A percentile compares a stretch with the other conserved stretches of the same genome.
Conservation (phyloP, 2,888 invertebrate species). For the Drosophila fungiperda region DNA sequence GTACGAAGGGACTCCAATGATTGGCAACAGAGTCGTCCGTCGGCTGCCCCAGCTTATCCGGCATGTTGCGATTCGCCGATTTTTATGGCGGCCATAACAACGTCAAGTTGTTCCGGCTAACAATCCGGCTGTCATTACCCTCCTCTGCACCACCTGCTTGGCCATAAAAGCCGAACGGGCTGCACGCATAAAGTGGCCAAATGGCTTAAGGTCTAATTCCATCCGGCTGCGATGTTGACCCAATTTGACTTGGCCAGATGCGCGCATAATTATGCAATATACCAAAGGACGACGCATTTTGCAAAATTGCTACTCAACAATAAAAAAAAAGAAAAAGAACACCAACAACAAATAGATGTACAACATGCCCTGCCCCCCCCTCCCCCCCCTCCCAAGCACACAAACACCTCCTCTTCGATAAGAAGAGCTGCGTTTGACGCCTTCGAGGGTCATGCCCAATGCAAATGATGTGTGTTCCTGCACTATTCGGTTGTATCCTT, state of each 20-base stretch:
- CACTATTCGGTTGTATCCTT: constrained; percentile 45
- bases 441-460: constrained; percentile 72
- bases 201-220: constrained; percentile 28
- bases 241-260: constrained; percentile 57
- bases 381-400: neutral
- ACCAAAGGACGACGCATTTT: constrained; percentile 32
- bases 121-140: neutral
- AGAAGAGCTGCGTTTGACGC: constrained; percentile 66
- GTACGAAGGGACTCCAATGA: constrained; percentile 19
- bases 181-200: constrained; percentile 56
- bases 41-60: constrained; percentile 35
- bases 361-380: constrained; percentile 4
- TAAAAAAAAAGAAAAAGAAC: neutral
- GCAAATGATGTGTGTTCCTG: constrained; percentile 62
- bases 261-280: constrained; percentile 67
- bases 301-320: constrained; percentile 30
- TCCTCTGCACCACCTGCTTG: constrained; percentile 24
- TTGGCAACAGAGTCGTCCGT: constrained; percentile 46
- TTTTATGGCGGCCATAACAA: constrained; percentile 65
- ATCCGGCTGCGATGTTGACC: constrained; percentile 22
- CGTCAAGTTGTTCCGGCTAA: constrained; percentile 39
- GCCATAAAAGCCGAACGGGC: constrained; percentile 56
- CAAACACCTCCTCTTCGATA: constrained; percentile 28
- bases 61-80: constrained; percentile 63
- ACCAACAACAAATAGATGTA: constrained; percentile 18